Evolutionary conservation across 2,113 vertebrate species (phyloP).

Genomic region (Marmota monax): DNA sequence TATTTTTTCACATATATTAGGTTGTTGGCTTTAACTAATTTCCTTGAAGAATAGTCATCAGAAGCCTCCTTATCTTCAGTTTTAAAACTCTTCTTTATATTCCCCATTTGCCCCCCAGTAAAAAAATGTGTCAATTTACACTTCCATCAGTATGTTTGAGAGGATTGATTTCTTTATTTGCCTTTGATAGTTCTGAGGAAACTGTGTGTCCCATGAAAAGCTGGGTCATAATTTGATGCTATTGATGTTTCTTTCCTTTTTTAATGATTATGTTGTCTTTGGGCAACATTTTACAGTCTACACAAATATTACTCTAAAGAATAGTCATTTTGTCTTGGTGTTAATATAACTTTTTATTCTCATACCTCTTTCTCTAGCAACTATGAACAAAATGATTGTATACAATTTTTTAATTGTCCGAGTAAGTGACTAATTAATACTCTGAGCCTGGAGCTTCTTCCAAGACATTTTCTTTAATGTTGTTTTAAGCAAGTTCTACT

Average conservation of each 20-base stretch:
- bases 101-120: not conserved
- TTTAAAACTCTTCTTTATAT: not conserved
- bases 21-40: conserved; percentile 33
- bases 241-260: not conserved
- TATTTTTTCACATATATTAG: not conserved
- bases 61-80: not conserved
- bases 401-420: conserved; percentile 11
- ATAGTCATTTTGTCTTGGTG: conserved; percentile 38
- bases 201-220: not conserved
- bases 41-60: not conserved
- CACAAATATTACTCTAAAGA: conserved; percentile 7
- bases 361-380: conserved; percentile 25
- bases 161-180: not conserved
- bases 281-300: not conserved
- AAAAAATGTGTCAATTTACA: not conserved
- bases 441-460: conserved; percentile 4
- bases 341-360: conserved; percentile 9
- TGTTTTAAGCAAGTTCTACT: conserved; percentile 39
- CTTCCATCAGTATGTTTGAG: not conserved
- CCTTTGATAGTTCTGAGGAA: not conserved
- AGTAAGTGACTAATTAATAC: conserved; percentile 30
- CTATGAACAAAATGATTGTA: conserved; percentile 43
- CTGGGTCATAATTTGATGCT: not conserved
- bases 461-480: not conserved
- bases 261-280: not conserved